Evolutionary conservation across 2,888 invertebrate genomes (phyloP).

Genomic region (Phytoseiulus persimilis): DNA sequence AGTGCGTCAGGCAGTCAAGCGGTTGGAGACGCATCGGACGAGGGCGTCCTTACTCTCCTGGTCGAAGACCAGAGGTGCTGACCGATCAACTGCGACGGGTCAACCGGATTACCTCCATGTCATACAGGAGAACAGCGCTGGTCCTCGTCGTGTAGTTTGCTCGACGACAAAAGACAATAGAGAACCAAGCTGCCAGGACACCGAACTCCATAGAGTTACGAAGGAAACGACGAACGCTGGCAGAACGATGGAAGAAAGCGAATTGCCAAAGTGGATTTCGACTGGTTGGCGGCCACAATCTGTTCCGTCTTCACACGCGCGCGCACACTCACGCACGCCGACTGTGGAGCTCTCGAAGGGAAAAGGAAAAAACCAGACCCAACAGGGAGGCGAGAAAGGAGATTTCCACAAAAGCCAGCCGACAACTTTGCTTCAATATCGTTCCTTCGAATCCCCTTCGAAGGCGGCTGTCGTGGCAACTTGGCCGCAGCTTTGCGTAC

Average conservation of each 20-base stretch:
- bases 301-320: neutral
- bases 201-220: neutral
- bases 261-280: neutral
- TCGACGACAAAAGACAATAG: neutral
- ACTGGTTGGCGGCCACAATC: neutral
- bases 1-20: neutral
- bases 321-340: neutral
- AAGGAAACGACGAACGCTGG: neutral
- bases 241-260: neutral
- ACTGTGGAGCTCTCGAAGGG: neutral
- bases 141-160: neutral
- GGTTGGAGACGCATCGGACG: neutral
- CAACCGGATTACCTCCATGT: slow-evolving; percentile 35
- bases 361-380: neutral
- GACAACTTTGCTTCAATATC: slow-evolving; percentile 5
- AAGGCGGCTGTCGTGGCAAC: neutral
- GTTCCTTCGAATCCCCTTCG: neutral
- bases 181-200: neutral
- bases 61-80: neutral
- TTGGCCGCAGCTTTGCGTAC: neutral
- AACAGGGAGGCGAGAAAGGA: neutral
- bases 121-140: neutral
- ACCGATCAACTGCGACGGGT: neutral
- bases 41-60: neutral
- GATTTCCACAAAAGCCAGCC: slow-evolving; percentile 5